Evolutionary conservation across 2,797 vertebrate genomes (phyloP).

Genomic region (Malacoraja senta): DNA sequence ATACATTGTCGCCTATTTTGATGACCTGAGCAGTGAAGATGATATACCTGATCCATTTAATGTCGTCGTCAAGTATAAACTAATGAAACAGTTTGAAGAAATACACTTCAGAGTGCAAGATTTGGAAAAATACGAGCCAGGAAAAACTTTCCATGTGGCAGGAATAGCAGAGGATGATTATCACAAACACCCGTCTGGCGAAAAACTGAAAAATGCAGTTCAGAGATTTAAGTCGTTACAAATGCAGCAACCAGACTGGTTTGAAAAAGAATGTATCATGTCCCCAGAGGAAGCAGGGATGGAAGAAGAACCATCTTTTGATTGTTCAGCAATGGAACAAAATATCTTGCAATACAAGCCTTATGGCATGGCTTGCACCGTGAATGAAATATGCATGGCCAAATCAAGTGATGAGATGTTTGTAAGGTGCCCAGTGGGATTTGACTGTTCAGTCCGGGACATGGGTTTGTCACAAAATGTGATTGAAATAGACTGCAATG

Average conservation of each 20-base stretch:
- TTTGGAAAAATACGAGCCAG: constrained; percentile 79
- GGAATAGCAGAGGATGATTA: constrained; percentile 71
- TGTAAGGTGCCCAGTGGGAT: neutral
- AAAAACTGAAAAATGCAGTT: constrained; percentile 65
- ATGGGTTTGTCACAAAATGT: neutral
- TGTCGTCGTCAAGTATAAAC: constrained; percentile 69
- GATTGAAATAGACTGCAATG: neutral
- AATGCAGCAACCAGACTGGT: constrained; percentile 72
- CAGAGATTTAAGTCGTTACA: constrained; percentile 71
- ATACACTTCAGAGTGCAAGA: constrained; percentile 84
- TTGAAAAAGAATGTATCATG: constrained; percentile 64
- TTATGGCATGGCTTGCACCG: neutral
- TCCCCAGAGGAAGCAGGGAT: constrained; percentile 54
- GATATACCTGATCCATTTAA: constrained; percentile 81
- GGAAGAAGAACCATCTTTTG: constrained; percentile 46
- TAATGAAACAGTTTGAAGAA: constrained; percentile 87
- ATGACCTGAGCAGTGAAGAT: constrained; percentile 61
- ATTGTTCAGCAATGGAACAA: neutral
- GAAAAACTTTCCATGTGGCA: constrained; percentile 64
- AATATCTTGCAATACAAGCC: neutral
- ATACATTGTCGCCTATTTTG: constrained; percentile 85
- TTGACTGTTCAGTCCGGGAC: neutral
- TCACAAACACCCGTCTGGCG: constrained; percentile 62
- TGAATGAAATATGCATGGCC: neutral
- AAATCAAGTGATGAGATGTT: neutral